A percentile compares a stretch with the other conserved stretches of the same genome.
phyloP scores from a whole-genome alignment of 2,797 vertebrate genomes.

The Enteromius unitaeniatus region DNA sequence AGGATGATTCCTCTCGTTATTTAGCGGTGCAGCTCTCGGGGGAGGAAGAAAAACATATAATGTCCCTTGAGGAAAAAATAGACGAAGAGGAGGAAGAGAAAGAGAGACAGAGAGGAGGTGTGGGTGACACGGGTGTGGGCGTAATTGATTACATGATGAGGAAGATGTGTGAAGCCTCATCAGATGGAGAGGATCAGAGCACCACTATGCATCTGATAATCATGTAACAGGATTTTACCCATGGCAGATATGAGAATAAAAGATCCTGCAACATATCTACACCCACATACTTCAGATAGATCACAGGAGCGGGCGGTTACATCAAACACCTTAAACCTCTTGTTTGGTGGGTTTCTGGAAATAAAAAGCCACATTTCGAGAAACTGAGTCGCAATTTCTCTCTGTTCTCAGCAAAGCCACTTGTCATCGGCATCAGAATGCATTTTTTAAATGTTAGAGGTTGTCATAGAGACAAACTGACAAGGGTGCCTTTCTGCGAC shows the following conservation, averaged over 20 bases:
- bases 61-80: conserved; percentile 53
- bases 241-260: conserved; percentile 25
- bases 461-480: conserved; percentile 57
- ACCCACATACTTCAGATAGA: conserved; percentile 43
- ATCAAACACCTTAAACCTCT: conserved; percentile 14
- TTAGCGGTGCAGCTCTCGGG: conserved; percentile 37
- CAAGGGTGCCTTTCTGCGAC: not conserved
- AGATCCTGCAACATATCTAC: conserved; percentile 31
- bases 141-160: conserved; percentile 60
- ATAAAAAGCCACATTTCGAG: not conserved
- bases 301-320: conserved; percentile 8
- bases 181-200: conserved; percentile 50
- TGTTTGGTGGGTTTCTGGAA: not conserved
- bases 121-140: conserved; percentile 40
- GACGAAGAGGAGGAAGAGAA: conserved; percentile 49
- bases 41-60: conserved; percentile 50
- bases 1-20: conserved; percentile 62
- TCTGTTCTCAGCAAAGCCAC: conserved; percentile 37
- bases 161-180: conserved; percentile 51
- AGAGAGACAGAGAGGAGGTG: conserved; percentile 51
- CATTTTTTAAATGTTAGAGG: conserved; percentile 50
- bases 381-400: conserved; percentile 42
- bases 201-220: conserved; percentile 53
- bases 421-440: conserved; percentile 40
- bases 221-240: conserved; percentile 50